Conservation (phyloP, 1,140 invertebrate species). For the Camponotus pennsylvanicus region DNA sequence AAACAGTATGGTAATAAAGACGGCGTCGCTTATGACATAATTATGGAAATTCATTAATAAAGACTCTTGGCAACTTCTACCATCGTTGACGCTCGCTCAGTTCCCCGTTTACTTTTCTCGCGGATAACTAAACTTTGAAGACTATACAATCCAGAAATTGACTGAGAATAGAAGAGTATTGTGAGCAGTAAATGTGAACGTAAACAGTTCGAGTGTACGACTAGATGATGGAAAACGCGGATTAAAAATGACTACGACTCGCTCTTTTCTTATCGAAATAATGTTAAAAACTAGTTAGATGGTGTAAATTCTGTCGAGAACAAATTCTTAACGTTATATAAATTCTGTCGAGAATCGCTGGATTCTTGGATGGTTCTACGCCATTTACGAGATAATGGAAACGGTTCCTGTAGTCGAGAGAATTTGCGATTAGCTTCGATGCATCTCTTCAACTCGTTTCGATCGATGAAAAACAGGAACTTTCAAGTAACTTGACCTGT, state of each 20-base stretch:
- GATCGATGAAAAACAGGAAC: background rate
- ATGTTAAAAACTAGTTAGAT: constrained; percentile 53
- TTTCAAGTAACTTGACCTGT: constrained; percentile 33
- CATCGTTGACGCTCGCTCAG: constrained; percentile 32
- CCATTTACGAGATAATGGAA: constrained; percentile 64
- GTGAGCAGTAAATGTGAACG: background rate
- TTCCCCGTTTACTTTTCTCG: constrained; percentile 11
- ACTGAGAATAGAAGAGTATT: background rate
- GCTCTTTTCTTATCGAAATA: constrained; percentile 38
- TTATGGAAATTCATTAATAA: constrained; percentile 82
- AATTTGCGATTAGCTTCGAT: constrained; percentile 34
- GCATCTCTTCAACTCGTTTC: constrained; percentile 20
- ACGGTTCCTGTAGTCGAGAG: constrained; percentile 16
- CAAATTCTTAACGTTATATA: constrained; percentile 32
- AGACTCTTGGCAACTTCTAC: constrained; percentile 56
- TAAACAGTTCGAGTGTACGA: constrained; percentile 50
- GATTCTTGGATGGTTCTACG: constrained; percentile 56
- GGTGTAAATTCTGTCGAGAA: background rate
- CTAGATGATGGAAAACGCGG: constrained; percentile 37
- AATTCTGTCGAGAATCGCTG: constrained; percentile 65
- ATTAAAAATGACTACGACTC: constrained; percentile 42
- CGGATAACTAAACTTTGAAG: constrained; percentile 9
- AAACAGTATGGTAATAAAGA: constrained; percentile 77
- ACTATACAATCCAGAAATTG: background rate
- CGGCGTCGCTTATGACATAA: constrained; percentile 76